phyloP scores from a whole-genome alignment of 2,113 vertebrate genomes.

The Petaurus breviceps region DNA sequence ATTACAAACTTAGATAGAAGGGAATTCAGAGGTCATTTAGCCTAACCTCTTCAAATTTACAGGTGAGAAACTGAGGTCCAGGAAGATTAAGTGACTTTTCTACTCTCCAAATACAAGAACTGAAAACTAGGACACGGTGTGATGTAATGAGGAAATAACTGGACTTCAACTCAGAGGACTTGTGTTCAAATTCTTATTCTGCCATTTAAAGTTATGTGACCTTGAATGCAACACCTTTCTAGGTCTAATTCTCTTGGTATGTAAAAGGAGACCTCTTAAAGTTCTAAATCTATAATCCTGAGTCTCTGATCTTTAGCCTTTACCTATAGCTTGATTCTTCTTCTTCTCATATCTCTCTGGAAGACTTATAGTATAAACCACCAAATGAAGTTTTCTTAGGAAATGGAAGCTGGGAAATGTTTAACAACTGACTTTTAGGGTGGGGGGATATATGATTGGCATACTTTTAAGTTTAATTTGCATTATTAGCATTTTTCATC shows the following conservation, averaged over 20 bases:
- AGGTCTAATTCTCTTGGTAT: not conserved
- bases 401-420: not conserved
- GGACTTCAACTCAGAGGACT: not conserved
- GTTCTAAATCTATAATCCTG: not conserved
- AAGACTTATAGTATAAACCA: not conserved
- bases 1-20: not conserved
- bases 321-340: not conserved
- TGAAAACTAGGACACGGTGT: not conserved
- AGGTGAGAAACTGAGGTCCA: not conserved
- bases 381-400: not conserved
- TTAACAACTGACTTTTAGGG: not conserved
- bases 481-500: not conserved
- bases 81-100: not conserved
- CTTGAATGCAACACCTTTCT: not conserved
- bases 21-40: not conserved
- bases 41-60: not conserved
- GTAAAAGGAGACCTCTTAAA: not conserved
- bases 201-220: not conserved
- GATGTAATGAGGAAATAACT: not conserved
- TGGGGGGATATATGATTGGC: not conserved
- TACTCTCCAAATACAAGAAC: not conserved
- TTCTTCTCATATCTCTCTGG: not conserved
- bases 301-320: not conserved
- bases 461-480: not conserved
- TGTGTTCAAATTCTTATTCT: not conserved